Conservation (phyloP, 2,888 invertebrate species). For the Drosophila atripex region DNA sequence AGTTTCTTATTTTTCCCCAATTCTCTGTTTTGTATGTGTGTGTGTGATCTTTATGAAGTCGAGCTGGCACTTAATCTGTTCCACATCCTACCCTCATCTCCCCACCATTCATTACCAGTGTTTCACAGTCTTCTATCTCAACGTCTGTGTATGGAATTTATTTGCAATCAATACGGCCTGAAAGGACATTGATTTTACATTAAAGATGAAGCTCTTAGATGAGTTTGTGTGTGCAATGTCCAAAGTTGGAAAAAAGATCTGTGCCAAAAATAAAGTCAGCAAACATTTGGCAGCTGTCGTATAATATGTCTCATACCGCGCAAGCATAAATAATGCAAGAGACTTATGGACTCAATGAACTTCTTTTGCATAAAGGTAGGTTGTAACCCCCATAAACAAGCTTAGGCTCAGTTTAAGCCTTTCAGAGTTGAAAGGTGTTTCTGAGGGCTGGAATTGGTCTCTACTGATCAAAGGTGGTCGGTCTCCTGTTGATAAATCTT, state of each 20-base stretch:
- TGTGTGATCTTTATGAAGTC: conserved; percentile 64
- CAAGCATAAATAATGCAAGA: neutral
- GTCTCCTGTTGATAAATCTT: too few relatives aligned
- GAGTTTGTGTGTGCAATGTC: conserved; percentile 8
- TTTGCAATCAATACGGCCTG: conserved; percentile 77
- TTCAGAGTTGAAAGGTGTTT: too few relatives aligned
- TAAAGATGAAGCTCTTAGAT: conserved; percentile 43
- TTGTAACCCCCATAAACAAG: neutral
- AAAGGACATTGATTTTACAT: conserved; percentile 76
- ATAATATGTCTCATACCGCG: conserved; percentile 52
- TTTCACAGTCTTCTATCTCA: conserved; percentile 5
- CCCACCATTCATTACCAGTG: conserved; percentile 3
- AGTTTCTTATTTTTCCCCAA: conserved; percentile 13
- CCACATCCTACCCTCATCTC: conserved; percentile 15
- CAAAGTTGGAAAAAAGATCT: conserved; percentile 24
- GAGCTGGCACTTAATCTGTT: conserved; percentile 71
- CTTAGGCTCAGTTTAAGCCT: too few relatives aligned
- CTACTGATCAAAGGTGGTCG: too few relatives aligned
- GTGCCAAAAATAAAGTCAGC: conserved; percentile 57
- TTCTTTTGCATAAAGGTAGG: neutral
- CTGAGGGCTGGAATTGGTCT: too few relatives aligned
- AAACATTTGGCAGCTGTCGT: conserved; percentile 72
- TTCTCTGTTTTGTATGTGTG: conserved; percentile 14
- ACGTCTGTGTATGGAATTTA: conserved; percentile 60
- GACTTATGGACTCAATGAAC: conserved; percentile 4